A percentile compares a stretch with the other conserved stretches of the same genome.
Evolutionary conservation across 1,140 invertebrate species (phyloP).

Genomic region (Myzus persicae): DNA sequence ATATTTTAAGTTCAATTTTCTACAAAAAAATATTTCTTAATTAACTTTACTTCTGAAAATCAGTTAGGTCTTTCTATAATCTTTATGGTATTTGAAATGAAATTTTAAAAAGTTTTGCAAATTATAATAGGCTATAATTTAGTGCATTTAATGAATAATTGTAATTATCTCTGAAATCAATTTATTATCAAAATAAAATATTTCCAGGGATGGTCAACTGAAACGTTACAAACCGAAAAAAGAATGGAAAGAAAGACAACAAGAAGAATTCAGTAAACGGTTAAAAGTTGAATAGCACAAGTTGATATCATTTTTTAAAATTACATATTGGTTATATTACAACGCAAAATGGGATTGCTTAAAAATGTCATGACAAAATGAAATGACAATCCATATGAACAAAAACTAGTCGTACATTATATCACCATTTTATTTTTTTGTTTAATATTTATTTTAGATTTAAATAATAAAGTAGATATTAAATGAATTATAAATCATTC

Average conservation of each 20-base stretch:
- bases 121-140: not conserved
- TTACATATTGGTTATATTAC: slow-evolving; percentile 41
- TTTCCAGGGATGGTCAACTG: slow-evolving; percentile 88
- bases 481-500: not conserved
- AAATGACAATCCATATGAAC: slow-evolving; percentile 42
- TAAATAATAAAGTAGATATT: slow-evolving; percentile 37
- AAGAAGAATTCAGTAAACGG: slow-evolving; percentile 90
- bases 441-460: slow-evolving; percentile 48
- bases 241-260: slow-evolving; percentile 91
- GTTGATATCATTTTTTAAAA: not conserved
- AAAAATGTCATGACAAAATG: slow-evolving; percentile 11
- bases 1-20: not conserved
- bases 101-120: not conserved
- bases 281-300: slow-evolving; percentile 77
- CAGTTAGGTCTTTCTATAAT: too few species aligned
- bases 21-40: not conserved
- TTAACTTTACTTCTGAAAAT: not conserved
- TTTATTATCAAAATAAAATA: slow-evolving; percentile 39
- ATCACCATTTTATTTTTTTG: slow-evolving; percentile 18
- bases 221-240: slow-evolving; percentile 92
- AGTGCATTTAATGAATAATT: too few species aligned
- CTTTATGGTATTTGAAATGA: not conserved
- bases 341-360: not conserved
- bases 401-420: slow-evolving; percentile 46
- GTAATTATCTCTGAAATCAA: not conserved